phyloP scores from a whole-genome alignment of 2,113 vertebrate genomes.

The Bufo gargarizans region DNA sequence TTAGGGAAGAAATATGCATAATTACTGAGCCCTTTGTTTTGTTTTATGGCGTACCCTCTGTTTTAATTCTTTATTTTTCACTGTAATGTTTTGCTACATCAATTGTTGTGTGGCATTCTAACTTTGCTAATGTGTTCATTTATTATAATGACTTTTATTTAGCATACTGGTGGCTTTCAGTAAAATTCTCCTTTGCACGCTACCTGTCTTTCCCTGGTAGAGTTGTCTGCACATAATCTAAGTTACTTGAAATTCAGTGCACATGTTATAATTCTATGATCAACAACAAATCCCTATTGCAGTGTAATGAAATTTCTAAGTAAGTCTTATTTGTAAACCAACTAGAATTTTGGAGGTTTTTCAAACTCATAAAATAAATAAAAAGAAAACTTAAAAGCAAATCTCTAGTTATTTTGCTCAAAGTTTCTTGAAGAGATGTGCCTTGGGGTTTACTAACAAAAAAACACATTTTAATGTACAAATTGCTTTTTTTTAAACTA shows the following conservation, averaged over 20 bases:
- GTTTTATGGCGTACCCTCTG: conserved; percentile 24
- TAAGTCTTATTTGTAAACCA: not conserved
- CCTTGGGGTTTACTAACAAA: not conserved
- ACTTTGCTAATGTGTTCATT: conserved; percentile 25
- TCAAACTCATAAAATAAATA: conserved; percentile 15
- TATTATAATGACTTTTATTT: conserved; percentile 44
- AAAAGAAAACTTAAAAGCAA: not conserved
- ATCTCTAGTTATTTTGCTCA: not conserved
- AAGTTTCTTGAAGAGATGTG: not conserved
- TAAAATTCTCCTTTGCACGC: conserved; percentile 7
- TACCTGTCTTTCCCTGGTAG: not conserved
- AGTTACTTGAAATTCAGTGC: conserved; percentile 15
- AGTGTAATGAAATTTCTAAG: conserved; percentile 4
- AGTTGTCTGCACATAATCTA: conserved; percentile 20
- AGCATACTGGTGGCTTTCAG: conserved; percentile 10
- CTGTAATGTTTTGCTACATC: conserved; percentile 22
- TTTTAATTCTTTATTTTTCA: not conserved
- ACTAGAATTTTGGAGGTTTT: not conserved
- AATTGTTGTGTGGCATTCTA: conserved; percentile 29
- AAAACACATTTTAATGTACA: not conserved
- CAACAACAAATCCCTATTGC: conserved; percentile 21
- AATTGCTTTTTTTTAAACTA: not conserved
- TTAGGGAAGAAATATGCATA: conserved; percentile 35
- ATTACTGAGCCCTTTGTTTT: conserved; percentile 29
- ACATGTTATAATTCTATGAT: conserved; percentile 22